Percentiles rank a stretch among this genome's conserved stretches.
Conservation (phyloP, 1,140 invertebrate genomes). For the Sweltsa coloradensis region DNA sequence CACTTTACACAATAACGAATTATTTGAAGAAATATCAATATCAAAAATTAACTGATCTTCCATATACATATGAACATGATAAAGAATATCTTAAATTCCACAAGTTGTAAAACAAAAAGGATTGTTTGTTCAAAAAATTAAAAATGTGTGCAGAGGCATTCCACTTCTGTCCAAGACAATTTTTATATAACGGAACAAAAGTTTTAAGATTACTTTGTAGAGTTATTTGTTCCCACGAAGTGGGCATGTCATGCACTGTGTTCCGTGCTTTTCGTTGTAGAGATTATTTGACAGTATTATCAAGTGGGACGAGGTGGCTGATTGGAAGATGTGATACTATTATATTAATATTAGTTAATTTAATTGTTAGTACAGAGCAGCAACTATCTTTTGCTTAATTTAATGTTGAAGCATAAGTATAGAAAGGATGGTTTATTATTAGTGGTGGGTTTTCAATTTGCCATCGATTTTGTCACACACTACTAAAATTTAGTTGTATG, state of each 20-base stretch:
- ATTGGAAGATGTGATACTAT: constrained; percentile 15
- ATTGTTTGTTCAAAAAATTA: constrained; percentile 1
- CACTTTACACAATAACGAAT: constrained; percentile 12
- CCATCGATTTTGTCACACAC: constrained; percentile 13
- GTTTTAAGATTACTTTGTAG: constrained; percentile 5
- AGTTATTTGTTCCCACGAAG: constrained; percentile 14
- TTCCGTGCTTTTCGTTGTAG: constrained; percentile 11
- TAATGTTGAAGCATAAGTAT: constrained; percentile 11
- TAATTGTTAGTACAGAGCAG: constrained; percentile 7
- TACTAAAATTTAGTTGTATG: constrained; percentile 12
- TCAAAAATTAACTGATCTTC: constrained; percentile 16
- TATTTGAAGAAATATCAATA: constrained; percentile 7
- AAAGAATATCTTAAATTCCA: constrained; percentile 10
- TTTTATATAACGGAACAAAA: constrained; percentile 7
- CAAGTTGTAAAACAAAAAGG: constrained; percentile 7
- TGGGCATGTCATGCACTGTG: constrained; percentile 8
- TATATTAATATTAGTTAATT: constrained; percentile 14
- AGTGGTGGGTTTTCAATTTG: constrained; percentile 7
- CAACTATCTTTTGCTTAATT: constrained; percentile 11
- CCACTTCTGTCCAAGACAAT: constrained; percentile 12
- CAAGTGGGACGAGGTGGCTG: constrained; percentile 2
- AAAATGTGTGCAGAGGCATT: constrained; percentile 13
- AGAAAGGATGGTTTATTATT: constrained; percentile 5
- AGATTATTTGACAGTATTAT: constrained; percentile 18
- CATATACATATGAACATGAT: constrained; percentile 13